Evolutionary conservation across 2,113 vertebrate genomes (phyloP).

Genomic region (Addax nasomaculatus): DNA sequence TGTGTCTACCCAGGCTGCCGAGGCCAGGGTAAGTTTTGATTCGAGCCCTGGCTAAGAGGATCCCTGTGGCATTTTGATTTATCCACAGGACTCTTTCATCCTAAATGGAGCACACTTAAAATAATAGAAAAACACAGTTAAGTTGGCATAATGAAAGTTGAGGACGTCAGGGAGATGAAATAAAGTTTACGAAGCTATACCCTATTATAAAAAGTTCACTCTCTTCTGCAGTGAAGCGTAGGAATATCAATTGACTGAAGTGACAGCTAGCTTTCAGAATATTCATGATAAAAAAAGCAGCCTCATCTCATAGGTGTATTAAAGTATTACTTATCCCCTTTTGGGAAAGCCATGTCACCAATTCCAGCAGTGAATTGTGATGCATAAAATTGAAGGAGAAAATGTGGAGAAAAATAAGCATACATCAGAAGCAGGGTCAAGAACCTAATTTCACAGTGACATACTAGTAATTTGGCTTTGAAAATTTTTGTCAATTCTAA

Average conservation of each 20-base stretch:
- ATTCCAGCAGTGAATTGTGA: constrained; percentile 89
- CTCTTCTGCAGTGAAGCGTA: constrained; percentile 78
- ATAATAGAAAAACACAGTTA: constrained; percentile 78
- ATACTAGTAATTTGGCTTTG: constrained; percentile 98
- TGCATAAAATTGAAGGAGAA: constrained; percentile 96
- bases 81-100: constrained; percentile 47
- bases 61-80: constrained; percentile 66
- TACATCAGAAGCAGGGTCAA: constrained; percentile 98
- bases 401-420: constrained; percentile 98
- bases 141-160: constrained; percentile 71
- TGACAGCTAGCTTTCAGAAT: constrained; percentile 96
- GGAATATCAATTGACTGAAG: constrained; percentile 90
- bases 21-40: constrained; percentile 58
- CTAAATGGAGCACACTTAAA: constrained; percentile 73
- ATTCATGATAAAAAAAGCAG: constrained; percentile 92
- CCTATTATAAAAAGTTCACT: constrained; percentile 78
- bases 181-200: constrained; percentile 82
- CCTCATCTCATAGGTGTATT: constrained; percentile 97
- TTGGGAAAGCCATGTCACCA: constrained; percentile 90
- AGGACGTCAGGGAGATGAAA: constrained; percentile 71
- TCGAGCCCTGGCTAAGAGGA: constrained; percentile 31
- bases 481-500: constrained; percentile 99
- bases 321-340: constrained; percentile 95
- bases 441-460: constrained; percentile 99
- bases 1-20: neutral